phyloP scores from a whole-genome alignment of 2,113 vertebrate species.

The Amblyornis subalaris region DNA sequence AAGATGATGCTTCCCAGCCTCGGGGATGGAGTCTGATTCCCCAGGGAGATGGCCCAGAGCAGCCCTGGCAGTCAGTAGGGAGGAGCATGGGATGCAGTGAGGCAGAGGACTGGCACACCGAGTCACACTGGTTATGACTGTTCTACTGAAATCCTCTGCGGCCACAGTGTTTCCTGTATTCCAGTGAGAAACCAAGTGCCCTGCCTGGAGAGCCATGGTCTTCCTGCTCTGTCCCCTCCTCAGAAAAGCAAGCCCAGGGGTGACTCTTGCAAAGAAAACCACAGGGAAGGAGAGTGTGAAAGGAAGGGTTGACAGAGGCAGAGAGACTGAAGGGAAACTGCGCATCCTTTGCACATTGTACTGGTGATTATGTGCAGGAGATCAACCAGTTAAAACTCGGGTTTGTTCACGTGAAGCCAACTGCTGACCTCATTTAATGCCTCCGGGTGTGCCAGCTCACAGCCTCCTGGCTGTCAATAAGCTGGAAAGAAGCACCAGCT shows the following conservation, averaged over 20 bases:
- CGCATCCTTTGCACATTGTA: neutral
- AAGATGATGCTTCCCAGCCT: neutral
- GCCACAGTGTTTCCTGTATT: neutral
- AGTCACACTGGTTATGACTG: neutral
- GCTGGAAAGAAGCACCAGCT: neutral
- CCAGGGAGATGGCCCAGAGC: neutral
- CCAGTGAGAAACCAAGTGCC: neutral
- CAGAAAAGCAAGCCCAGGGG: neutral
- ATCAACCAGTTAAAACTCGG: neutral
- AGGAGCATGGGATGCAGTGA: neutral
- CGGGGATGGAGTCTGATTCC: neutral
- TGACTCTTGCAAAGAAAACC: neutral
- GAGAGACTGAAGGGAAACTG: neutral
- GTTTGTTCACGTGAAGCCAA: neutral
- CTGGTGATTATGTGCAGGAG: neutral
- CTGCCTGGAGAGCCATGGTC: neutral
- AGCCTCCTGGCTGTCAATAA: neutral
- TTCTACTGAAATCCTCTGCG: neutral
- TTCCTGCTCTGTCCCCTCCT: neutral
- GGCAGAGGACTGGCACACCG: neutral
- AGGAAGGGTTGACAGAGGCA: neutral
- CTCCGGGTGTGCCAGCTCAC: neutral
- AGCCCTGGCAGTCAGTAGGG: neutral
- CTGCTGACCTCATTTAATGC: conserved; percentile 2
- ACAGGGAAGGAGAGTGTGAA: neutral